These are phyloP conservation scores for Diplolepis rosae DNA, from an alignment of 2,888 invertebrate genomes.

Conservation along the genomic window DNA sequence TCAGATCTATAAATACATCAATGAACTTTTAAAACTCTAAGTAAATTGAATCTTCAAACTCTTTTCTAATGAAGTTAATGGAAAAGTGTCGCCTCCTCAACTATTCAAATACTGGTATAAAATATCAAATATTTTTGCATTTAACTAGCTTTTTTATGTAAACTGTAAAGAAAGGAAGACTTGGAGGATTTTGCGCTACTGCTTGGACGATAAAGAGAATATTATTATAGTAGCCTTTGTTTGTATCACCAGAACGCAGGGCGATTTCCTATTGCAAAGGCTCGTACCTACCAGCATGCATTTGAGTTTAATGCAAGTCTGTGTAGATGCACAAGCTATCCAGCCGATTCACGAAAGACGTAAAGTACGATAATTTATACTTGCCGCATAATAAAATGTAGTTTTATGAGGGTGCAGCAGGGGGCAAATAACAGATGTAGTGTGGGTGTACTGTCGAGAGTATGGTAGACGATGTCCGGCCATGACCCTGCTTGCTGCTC, in stretches of 20 bases:
- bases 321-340: not conserved
- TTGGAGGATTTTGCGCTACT: not conserved
- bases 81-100: no score
- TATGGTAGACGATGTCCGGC: conserved; percentile 72
- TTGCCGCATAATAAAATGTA: conserved; percentile 55
- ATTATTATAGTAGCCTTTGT: conserved; percentile 13
- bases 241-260: not conserved
- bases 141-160: no score
- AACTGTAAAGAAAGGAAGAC: not conserved
- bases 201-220: not conserved
- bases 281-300: conserved; percentile 7
- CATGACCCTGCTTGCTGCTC: conserved; percentile 69
- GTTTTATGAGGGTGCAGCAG: conserved; percentile 57
- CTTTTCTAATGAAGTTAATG: no score
- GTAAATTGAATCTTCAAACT: no score
- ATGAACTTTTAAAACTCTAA: no score
- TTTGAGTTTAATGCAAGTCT: conserved; percentile 9
- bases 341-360: conserved; percentile 41
- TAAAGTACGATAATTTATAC: conserved; percentile 41
- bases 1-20: no score
- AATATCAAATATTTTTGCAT: no score
- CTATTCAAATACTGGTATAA: no score
- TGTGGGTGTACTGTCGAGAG: conserved; percentile 61
- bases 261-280: conserved; percentile 3
- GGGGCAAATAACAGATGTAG: conserved; percentile 59